Base-by-base conservation (phyloP, 2,113 vertebrate genomes). In the Empidonax traillii region DNA sequence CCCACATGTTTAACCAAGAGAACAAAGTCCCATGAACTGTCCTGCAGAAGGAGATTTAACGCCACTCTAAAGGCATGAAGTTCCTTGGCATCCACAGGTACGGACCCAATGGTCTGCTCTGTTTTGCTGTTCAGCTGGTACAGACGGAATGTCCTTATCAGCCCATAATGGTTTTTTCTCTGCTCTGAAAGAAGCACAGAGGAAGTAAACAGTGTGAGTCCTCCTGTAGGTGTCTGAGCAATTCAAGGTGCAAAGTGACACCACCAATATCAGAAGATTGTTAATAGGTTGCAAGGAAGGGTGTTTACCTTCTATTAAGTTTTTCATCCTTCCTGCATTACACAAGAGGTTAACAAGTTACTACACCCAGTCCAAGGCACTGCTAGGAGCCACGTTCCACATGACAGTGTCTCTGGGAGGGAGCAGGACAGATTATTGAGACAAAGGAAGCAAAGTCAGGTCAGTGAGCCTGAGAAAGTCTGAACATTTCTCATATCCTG, bases 291-390 rank as follows among this genome's bases (percentile, higher is more conserved):
- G 39, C 35, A 75, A 56, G 35, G 47, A 74, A 84, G 85, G 93
- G 90, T 93, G 94, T 94, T 93, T 62, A 75, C 80, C 92, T 73
- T 88, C 71, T 63, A 9, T 79, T 55, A 93, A 20, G 44, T 52
- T 94, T 83, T 83, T 91, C 39, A 84, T 90, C 66, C 83, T 90
- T 91, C 83, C 94, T 85, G 69, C 37, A 46, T 94, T 90, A 87
- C 65, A 15, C 31, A 91, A 94, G 82, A 86, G 44, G 44, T 55
- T 63, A 58, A 69, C 33, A 81, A 47, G 9, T 68, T 49, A 56
- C 51, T 73, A 39, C 23, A 23, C 75, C 41, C 72, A 35, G 22
- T 49, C n/a, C 3, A 71, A 47, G 47, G 59, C 87, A 52, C 63
- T 77, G 63, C 33, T 55, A 37, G 68, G 52, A 95, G 55, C 61